Conservation (phyloP, 2,113 vertebrate species). For the Coturnix japonica region DNA sequence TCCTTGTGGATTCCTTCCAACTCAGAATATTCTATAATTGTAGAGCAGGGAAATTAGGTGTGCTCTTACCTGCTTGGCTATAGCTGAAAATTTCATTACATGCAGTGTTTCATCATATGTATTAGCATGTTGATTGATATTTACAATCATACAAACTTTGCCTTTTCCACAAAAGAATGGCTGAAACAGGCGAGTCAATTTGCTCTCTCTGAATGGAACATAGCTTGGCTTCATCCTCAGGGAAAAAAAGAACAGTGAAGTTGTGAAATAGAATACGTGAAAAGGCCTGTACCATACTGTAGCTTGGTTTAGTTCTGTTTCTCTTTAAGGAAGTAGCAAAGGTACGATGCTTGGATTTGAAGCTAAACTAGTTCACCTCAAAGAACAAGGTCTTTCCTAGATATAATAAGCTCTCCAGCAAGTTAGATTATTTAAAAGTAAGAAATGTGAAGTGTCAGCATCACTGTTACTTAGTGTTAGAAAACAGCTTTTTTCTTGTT, state of each 20-base stretch:
- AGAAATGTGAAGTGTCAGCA: background rate
- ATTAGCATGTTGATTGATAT: constrained; percentile 88
- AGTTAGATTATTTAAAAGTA: background rate
- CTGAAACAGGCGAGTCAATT: constrained; percentile 91
- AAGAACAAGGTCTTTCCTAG: background rate
- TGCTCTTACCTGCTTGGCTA: constrained; percentile 84
- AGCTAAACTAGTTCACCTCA: background rate
- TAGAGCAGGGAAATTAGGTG: background rate
- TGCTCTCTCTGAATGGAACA: constrained; percentile 91
- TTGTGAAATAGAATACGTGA: background rate
- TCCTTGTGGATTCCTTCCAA: background rate
- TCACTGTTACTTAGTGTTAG: background rate
- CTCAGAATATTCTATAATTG: background rate
- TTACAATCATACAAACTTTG: constrained; percentile 89
- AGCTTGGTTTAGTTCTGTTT: background rate
- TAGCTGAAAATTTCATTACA: constrained; percentile 91
- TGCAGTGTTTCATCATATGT: constrained; percentile 90
- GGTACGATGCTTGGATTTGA: background rate
- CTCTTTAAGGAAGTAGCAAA: background rate
- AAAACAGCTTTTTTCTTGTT: background rate
- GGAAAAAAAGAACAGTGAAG: background rate
- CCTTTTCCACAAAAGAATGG: constrained; percentile 88
- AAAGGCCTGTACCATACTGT: background rate
- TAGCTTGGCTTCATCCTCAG: constrained; percentile 67
- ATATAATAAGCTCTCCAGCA: background rate